These are phyloP conservation scores for Scolopax mira DNA, from an alignment of 2,113 vertebrate genomes.

Conservation along the genomic window DNA sequence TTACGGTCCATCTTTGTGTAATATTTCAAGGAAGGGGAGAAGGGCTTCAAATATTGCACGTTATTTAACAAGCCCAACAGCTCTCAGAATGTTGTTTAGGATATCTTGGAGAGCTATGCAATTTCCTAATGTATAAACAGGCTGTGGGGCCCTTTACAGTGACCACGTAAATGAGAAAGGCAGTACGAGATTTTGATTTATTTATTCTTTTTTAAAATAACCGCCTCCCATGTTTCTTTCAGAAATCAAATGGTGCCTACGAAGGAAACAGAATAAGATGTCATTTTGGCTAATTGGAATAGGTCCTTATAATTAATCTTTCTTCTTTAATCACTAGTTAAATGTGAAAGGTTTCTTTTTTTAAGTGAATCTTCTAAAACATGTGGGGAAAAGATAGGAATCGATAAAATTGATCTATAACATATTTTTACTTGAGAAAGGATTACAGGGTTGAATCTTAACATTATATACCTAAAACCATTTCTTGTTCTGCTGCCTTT, in stretches of 20 bases:
- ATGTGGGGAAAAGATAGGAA: neutral
- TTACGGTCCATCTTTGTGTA: neutral
- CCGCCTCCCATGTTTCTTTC: neutral
- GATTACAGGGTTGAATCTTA: slow-evolving; percentile 7
- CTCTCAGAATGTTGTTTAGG: neutral
- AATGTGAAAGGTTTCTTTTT: neutral
- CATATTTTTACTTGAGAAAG: slow-evolving; percentile 27
- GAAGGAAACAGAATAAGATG: neutral
- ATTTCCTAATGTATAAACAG: neutral
- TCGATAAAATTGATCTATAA: slow-evolving; percentile 9
- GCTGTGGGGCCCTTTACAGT: neutral
- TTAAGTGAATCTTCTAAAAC: neutral
- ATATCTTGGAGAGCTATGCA: neutral
- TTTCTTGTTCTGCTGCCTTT: slow-evolving; percentile 30
- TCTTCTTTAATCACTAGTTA: neutral
- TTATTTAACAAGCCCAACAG: neutral
- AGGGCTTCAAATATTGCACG: neutral
- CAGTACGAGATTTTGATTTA: neutral
- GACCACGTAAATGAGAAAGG: neutral
- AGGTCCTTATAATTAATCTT: neutral
- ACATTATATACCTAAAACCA: slow-evolving; percentile 6
- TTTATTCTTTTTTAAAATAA: neutral
- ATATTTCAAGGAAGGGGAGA: neutral
- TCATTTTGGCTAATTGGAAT: neutral
- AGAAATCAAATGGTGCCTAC: neutral